Percentiles rank a stretch among this genome's conserved stretches.
These are phyloP conservation scores for Pseudolaguvia tuberculata DNA, from an alignment of 2,113 vertebrate genomes.

Conservation along the genomic window DNA sequence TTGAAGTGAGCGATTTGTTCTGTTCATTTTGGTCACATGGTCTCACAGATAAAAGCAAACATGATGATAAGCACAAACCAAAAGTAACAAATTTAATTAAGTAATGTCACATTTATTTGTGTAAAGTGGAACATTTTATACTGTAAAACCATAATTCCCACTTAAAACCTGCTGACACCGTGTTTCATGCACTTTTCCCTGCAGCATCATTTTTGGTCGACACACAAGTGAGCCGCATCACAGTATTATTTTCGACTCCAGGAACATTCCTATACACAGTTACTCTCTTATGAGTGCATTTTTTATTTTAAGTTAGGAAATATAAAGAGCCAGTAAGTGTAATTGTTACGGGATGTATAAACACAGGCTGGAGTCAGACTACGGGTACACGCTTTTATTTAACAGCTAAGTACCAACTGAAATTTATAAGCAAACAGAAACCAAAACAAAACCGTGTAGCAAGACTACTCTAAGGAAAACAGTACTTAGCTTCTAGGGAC, in stretches of 20 bases:
- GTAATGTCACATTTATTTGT: neutral
- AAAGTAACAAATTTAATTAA: neutral
- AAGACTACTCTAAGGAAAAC: no score
- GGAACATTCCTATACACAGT: neutral
- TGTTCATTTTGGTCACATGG: neutral
- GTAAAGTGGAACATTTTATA: neutral
- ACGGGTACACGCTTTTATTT: no score
- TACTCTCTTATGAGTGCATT: neutral
- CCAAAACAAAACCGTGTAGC: no score
- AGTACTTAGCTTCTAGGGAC: no score
- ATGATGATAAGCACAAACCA: neutral
- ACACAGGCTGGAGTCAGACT: no score
- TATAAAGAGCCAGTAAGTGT: neutral
- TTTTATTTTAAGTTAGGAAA: neutral
- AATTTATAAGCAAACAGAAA: no score
- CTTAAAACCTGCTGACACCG: conserved; percentile 9
- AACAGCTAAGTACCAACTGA: no score
- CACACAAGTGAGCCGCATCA: neutral
- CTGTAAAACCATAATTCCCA: neutral
- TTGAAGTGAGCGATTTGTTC: neutral
- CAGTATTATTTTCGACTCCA: neutral
- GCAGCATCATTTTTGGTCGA: neutral
- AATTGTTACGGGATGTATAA: no score
- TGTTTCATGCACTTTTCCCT: neutral
- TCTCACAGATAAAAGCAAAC: neutral